Percentiles rank a stretch among this genome's conserved stretches.
phyloP scores from a whole-genome alignment of 1,140 invertebrate species.

The Drosophila watanabei region DNA sequence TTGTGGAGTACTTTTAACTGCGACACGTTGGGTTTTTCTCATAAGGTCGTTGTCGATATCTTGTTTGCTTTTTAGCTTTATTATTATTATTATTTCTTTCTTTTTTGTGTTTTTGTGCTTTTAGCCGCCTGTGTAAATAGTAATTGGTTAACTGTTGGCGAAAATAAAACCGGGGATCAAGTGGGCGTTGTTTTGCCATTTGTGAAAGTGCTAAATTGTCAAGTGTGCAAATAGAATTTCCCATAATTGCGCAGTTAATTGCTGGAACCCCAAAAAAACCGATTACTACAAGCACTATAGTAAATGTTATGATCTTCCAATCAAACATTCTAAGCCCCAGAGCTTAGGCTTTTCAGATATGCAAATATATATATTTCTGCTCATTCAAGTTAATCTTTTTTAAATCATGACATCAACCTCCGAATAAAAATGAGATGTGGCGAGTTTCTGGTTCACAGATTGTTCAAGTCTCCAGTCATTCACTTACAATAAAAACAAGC shows the following conservation, averaged over 20 bases:
- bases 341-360: constrained; percentile 1
- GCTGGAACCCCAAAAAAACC: neutral
- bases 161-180: constrained; percentile 13
- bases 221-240: constrained; percentile 39
- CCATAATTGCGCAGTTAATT: constrained; percentile 59
- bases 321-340: neutral
- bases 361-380: neutral
- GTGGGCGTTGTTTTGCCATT: constrained; percentile 36
- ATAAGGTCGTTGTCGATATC: constrained; percentile 35
- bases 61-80: constrained; percentile 13
- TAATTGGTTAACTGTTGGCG: constrained; percentile 14
- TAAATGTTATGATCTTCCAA: neutral
- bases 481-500: constrained; percentile 12
- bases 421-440: neutral
- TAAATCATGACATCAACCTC: constrained; percentile 18
- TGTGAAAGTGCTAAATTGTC: constrained; percentile 39
- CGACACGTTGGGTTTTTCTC: constrained; percentile 54
- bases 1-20: constrained; percentile 70
- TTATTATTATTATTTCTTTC: neutral
- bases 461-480: neutral
- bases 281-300: constrained; percentile 10
- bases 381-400: constrained; percentile 11
- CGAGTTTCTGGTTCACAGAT: constrained; percentile 4
- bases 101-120: neutral
- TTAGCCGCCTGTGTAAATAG: constrained; percentile 50